phyloP scores from a whole-genome alignment of 2,888 invertebrate genomes.

The Homarus gammarus region DNA sequence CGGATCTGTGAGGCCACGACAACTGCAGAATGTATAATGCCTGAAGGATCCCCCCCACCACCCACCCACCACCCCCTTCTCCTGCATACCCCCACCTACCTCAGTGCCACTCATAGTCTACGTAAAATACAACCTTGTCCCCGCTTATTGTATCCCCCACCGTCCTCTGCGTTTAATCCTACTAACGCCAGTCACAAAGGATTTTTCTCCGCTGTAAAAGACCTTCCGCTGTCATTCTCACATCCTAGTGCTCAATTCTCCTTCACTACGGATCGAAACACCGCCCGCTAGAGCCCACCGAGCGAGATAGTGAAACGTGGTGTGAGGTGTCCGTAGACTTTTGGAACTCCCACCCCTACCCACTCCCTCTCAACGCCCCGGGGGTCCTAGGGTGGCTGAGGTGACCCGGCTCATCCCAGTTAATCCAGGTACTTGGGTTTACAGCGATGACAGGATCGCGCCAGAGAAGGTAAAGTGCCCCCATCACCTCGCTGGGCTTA shows the following conservation, averaged over 20 bases:
- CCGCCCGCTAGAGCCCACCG: not conserved
- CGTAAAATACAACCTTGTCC: constrained; percentile 42
- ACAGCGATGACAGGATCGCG: constrained; percentile 53
- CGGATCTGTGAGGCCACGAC: constrained; percentile 59
- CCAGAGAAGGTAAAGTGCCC: constrained; percentile 21
- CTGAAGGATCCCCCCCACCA: too few relatives aligned
- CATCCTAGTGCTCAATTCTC: not conserved
- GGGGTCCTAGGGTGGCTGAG: not conserved
- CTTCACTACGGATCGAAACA: too few relatives aligned
- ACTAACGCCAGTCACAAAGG: constrained; percentile 17
- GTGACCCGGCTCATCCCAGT: constrained; percentile 32
- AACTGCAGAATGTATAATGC: constrained; percentile 59
- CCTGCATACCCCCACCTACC: too few relatives aligned
- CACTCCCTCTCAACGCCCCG: too few relatives aligned
- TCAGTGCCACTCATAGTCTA: constrained; percentile 42
- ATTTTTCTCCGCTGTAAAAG: constrained; percentile 1
- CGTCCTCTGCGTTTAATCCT: constrained; percentile 40
- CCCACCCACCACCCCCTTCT: too few relatives aligned
- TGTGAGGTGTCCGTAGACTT: constrained; percentile 36
- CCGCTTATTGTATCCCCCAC: constrained; percentile 50
- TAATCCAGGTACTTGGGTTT: constrained; percentile 60
- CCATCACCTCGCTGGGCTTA: constrained; percentile 30
- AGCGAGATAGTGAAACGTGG: constrained; percentile 11
- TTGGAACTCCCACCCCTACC: constrained; percentile 12
- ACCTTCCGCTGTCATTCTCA: not conserved